Conservation (phyloP, 2,797 vertebrate genomes). For the Notolabrus celidotus region DNA sequence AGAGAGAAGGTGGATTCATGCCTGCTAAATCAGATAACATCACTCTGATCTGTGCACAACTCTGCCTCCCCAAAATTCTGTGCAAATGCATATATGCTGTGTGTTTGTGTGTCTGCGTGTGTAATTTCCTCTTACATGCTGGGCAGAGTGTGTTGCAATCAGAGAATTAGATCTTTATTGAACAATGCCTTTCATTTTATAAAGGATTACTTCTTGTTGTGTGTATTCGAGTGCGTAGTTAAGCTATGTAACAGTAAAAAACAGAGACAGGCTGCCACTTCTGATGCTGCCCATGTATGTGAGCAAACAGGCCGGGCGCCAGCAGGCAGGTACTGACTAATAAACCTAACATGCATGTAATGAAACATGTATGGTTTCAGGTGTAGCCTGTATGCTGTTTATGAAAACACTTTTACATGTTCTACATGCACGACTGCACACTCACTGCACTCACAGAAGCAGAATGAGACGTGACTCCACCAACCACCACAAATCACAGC, state of each 20-base stretch:
- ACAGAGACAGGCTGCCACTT: slow-evolving; percentile 6
- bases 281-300: slow-evolving; percentile 23
- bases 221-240: slow-evolving; percentile 8
- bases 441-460: not conserved
- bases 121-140: slow-evolving; percentile 69
- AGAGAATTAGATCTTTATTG: slow-evolving; percentile 59
- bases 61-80: slow-evolving; percentile 26
- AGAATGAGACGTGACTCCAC: not conserved
- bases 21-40: slow-evolving; percentile 59
- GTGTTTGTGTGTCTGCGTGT: slow-evolving; percentile 22
- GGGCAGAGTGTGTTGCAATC: slow-evolving; percentile 62
- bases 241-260: slow-evolving; percentile 21
- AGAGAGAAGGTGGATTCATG: slow-evolving; percentile 36
- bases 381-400: not conserved
- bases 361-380: slow-evolving; percentile 14
- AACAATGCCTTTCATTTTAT: slow-evolving; percentile 67
- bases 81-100: slow-evolving; percentile 10
- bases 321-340: slow-evolving; percentile 28
- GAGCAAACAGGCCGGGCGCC: slow-evolving; percentile 27
- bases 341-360: slow-evolving; percentile 34
- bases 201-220: slow-evolving; percentile 31
- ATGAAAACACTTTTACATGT: slow-evolving; percentile 6
- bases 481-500: not conserved
- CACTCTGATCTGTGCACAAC: slow-evolving; percentile 41
- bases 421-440: slow-evolving; percentile 2